phyloP scores from a whole-genome alignment of 2,888 invertebrate species.

The Alitta virens region DNA sequence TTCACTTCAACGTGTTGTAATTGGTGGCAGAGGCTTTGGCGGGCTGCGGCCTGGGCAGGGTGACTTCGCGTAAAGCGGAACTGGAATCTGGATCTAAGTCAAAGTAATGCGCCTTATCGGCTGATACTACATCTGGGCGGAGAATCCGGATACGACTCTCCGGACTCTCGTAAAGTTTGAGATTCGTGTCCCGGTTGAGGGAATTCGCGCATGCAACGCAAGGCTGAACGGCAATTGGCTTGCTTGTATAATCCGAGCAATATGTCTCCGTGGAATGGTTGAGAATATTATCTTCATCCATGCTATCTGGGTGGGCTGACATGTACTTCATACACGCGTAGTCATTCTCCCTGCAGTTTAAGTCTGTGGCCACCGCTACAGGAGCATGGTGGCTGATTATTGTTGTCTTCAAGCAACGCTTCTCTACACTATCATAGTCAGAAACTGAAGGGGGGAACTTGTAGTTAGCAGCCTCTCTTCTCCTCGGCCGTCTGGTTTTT shows the following conservation, averaged over 20 bases:
- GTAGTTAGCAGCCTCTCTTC: no score
- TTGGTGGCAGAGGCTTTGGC: no score
- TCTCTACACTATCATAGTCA: background rate
- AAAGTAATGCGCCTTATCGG: background rate
- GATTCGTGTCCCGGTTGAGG: background rate
- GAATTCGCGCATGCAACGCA: background rate
- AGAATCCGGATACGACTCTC: background rate
- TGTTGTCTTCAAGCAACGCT: background rate
- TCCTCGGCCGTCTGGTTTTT: no score
- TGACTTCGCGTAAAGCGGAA: no score
- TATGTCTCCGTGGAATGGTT: conserved; percentile 1
- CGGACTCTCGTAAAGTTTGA: background rate
- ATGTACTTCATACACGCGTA: background rate
- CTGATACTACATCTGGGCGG: background rate
- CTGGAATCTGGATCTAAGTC: no score
- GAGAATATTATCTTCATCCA: background rate
- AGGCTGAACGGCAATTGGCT: background rate
- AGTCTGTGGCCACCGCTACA: background rate
- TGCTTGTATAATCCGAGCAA: background rate
- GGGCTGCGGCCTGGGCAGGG: no score
- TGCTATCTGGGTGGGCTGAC: background rate
- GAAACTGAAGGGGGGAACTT: no score
- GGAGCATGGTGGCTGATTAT: background rate
- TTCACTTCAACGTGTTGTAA: no score
- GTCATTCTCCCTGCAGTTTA: background rate